Percentiles rank a stretch among this genome's conserved stretches.
These are phyloP conservation scores for Drosophila pachea DNA, from an alignment of 1,140 invertebrate genomes.

Conservation along the genomic window DNA sequence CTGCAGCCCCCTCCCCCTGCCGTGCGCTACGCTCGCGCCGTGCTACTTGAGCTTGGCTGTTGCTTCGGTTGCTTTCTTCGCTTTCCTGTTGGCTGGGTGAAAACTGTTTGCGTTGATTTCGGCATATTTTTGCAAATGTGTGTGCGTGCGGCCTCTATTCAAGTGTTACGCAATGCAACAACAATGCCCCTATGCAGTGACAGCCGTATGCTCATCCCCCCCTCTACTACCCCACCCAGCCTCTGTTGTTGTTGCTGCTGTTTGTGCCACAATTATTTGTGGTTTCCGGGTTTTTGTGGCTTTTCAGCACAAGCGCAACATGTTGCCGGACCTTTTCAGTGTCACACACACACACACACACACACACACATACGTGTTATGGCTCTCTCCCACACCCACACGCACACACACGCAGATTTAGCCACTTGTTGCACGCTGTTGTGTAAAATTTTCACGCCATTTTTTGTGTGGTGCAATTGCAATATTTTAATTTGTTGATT, in stretches of 20 bases:
- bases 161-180: constrained; percentile 49
- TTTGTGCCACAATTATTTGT: constrained; percentile 70
- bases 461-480: constrained; percentile 38
- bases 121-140: constrained; percentile 72
- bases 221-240: not conserved
- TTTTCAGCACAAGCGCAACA: constrained; percentile 52
- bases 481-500: constrained; percentile 75
- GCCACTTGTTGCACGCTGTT: constrained; percentile 58
- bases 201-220: no score
- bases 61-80: constrained; percentile 23
- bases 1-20: not conserved
- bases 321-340: constrained; percentile 44
- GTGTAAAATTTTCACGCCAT: constrained; percentile 1
- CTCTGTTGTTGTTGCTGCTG: constrained; percentile 35
- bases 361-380: no score
- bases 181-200: not conserved
- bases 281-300: constrained; percentile 72
- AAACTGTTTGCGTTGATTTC: constrained; percentile 78
- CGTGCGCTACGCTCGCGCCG: no score
- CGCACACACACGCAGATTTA: constrained; percentile 12
- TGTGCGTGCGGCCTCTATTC: constrained; percentile 48
- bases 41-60: not conserved
- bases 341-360: constrained; percentile 31
- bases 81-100: constrained; percentile 66
- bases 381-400: constrained; percentile 1